Percentiles rank a stretch among this genome's conserved stretches.
Evolutionary conservation across 2,888 invertebrate species (phyloP).

Genomic region (Drosophila ezoana): DNA sequence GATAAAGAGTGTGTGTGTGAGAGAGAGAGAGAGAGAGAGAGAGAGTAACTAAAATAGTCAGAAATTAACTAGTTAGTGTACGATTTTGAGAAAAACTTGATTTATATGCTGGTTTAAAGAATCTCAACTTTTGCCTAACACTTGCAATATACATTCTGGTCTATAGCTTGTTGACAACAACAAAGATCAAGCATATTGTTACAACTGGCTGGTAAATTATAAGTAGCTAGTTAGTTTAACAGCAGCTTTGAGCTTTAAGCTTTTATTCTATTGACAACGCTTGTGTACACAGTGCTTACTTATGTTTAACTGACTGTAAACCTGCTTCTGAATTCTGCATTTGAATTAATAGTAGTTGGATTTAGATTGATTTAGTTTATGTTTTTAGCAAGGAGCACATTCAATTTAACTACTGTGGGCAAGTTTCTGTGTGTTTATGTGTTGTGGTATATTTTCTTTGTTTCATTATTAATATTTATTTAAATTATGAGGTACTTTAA

Average conservation of each 20-base stretch:
- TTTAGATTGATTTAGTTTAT: background rate
- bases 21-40: background rate
- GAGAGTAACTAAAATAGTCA: conserved; percentile 2
- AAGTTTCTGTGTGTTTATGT: conserved; percentile 31
- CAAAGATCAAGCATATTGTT: conserved; percentile 23
- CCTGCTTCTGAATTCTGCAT: background rate
- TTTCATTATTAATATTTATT: conserved; percentile 68
- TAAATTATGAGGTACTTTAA: conserved; percentile 90
- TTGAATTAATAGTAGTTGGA: too few relatives aligned
- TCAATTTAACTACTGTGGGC: conserved; percentile 39
- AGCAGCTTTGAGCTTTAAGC: conserved; percentile 53
- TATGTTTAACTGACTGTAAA: conserved; percentile 12
- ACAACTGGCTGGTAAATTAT: conserved; percentile 45
- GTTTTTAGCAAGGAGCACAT: conserved; percentile 21
- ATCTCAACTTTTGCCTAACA: conserved; percentile 1
- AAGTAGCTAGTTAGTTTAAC: conserved; percentile 38
- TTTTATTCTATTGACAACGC: conserved; percentile 50
- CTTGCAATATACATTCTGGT: background rate
- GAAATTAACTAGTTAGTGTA: background rate
- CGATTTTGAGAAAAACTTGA: background rate
- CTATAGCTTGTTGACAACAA: conserved; percentile 6
- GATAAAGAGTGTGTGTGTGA: too few relatives aligned
- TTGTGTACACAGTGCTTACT: conserved; percentile 14
- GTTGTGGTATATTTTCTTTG: conserved; percentile 38
- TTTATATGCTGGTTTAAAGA: background rate